Evolutionary conservation across 2,797 vertebrate species (phyloP), one percentile per base, ranked within the genome.

Genomic region (Tauraco hartlaubi): DNA sequence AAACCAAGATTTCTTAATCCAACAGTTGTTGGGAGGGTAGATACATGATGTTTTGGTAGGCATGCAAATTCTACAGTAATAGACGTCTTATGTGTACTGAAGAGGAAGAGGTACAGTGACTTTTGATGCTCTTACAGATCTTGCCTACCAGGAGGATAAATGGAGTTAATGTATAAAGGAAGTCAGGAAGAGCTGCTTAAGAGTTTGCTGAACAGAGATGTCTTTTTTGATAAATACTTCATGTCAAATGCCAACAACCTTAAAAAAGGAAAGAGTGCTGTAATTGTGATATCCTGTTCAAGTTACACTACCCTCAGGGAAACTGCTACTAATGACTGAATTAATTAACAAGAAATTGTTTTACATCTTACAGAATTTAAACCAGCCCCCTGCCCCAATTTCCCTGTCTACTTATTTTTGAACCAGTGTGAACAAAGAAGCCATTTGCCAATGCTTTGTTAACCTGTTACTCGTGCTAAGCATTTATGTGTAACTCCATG

Each of bases 271-370:
- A 76, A 6, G 33, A 94, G 71, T 28, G 28, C 29, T 94, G 94
- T 96, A 97, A 95, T 73, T 90, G 90, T 92, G 88, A 86, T 96
- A 96, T 94, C 92, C 83, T 92, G 73, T 96, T 95, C 93, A 94
- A 74, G 94, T 96, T 96, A 90, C 95, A 80, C 71, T 82, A 55
- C 81, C 93, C 94, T 92, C 61, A 39, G 94, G 94, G 93, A 95
- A 85, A 68, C 66, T 89, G 76, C 82, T 95, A 54, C 72, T 95
- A 90, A 95, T 88, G 95, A 92, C 94, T 62, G 94, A 95, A 96
- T 96, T 96, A 95, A 94, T 94, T 90, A 95, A 90, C 4, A 5
- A 94, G 93, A 80, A 96, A 94, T 94, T 91, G 76, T 92, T 95
- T 86, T 89, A 83, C 20, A 11, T 64, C n/a, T 71, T 94, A 91